phyloP scores from a whole-genome alignment of 2,888 invertebrate genomes.

The Phania funesta region DNA sequence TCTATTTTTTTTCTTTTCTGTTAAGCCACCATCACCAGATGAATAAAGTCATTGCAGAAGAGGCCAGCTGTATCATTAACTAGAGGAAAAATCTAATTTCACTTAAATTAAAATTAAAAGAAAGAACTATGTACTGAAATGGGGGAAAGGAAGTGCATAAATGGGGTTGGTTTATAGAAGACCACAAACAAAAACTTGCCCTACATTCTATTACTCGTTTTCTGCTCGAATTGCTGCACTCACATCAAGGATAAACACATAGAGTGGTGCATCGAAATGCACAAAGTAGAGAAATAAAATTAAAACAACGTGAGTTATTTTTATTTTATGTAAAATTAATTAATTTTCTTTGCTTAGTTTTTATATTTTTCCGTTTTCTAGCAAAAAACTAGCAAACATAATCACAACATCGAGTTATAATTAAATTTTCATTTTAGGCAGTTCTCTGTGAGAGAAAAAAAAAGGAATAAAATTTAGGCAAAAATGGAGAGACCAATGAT shows the following conservation, averaged over 20 bases:
- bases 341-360: slow-evolving; percentile 61
- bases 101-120: slow-evolving; percentile 69
- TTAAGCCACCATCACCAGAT: slow-evolving; percentile 28
- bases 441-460: not conserved
- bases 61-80: slow-evolving; percentile 67
- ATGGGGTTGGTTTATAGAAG: slow-evolving; percentile 37
- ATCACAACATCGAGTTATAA: slow-evolving; percentile 21
- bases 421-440: slow-evolving; percentile 43
- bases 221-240: slow-evolving; percentile 66
- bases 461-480: not conserved
- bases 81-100: slow-evolving; percentile 69
- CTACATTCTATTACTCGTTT: slow-evolving; percentile 66
- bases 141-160: slow-evolving; percentile 34
- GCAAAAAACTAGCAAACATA: slow-evolving; percentile 20
- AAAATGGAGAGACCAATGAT: not conserved
- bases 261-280: slow-evolving; percentile 55
- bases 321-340: slow-evolving; percentile 69
- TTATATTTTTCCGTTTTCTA: slow-evolving; percentile 15
- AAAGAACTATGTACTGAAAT: slow-evolving; percentile 6
- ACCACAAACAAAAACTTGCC: slow-evolving; percentile 58
- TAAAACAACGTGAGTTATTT: slow-evolving; percentile 53
- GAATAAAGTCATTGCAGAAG: slow-evolving; percentile 35
- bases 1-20: not conserved
- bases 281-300: slow-evolving; percentile 41
- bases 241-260: slow-evolving; percentile 65